Evolutionary conservation across 2,113 vertebrate species (phyloP).

Genomic region (Bothrops jararaca): DNA sequence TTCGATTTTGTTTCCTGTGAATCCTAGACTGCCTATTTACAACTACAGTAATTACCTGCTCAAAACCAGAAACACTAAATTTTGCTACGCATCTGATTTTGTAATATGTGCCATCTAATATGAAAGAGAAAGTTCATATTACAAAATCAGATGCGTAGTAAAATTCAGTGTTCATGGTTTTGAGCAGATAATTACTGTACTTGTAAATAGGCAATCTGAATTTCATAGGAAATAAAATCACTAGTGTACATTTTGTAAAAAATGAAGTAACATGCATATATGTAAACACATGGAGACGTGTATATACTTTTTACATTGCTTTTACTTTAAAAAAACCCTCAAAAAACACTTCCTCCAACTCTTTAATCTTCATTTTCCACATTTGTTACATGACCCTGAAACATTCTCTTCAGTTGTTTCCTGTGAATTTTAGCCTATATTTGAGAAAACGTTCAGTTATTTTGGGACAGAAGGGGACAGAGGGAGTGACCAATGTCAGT

Average conservation of each 20-base stretch:
- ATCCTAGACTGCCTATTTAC: neutral
- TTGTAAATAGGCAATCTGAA: neutral
- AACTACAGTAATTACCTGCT: neutral
- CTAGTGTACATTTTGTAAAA: neutral
- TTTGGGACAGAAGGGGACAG: neutral
- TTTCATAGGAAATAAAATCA: neutral
- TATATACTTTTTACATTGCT: neutral
- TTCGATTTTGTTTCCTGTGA: neutral
- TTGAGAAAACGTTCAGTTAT: neutral
- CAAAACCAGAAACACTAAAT: neutral
- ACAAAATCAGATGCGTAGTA: neutral
- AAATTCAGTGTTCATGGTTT: neutral
- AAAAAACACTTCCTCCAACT: neutral
- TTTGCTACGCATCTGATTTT: neutral
- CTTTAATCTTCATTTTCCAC: neutral
- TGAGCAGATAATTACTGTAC: neutral
- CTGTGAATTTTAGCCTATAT: neutral
- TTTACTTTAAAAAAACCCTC: neutral
- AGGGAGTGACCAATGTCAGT: neutral
- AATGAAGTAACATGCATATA: neutral
- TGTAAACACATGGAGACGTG: neutral
- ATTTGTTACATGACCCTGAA: neutral
- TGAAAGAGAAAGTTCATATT: neutral
- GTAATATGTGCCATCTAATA: neutral
- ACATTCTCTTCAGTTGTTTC: neutral